Conservation (phyloP, 2,888 invertebrate genomes). For the Ectobius pallidus region DNA sequence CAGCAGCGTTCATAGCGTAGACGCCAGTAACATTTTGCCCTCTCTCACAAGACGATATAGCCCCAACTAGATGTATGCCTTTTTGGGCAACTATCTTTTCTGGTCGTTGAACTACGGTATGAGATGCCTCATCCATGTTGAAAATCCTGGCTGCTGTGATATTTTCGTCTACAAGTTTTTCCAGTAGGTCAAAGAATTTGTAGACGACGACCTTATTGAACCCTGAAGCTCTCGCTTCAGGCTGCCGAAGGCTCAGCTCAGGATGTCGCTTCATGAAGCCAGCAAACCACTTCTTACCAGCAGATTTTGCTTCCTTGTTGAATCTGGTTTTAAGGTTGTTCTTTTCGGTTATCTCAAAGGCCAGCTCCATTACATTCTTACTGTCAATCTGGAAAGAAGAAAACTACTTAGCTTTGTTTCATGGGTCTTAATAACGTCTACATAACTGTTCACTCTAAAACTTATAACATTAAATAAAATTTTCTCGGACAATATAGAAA, state of each 20-base stretch:
- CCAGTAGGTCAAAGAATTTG: not conserved
- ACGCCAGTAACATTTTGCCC: too few relatives aligned
- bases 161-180: not conserved
- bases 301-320: slow-evolving; percentile 26
- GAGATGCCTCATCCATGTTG: slow-evolving; percentile 8
- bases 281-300: slow-evolving; percentile 36
- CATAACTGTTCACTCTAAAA: too few relatives aligned
- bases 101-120: not conserved
- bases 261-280: slow-evolving; percentile 37
- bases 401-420: too few relatives aligned
- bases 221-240: slow-evolving; percentile 30
- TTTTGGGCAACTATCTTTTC: too few relatives aligned
- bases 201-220: slow-evolving; percentile 28
- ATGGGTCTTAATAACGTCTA: too few relatives aligned
- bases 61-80: not conserved
- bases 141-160: slow-evolving; percentile 2
- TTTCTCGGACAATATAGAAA: not conserved
- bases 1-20: not conserved
- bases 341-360: slow-evolving; percentile 37
- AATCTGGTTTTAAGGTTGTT: slow-evolving; percentile 31
- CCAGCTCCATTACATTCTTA: slow-evolving; percentile 26
- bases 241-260: slow-evolving; percentile 35
- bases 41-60: not conserved
- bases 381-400: too few relatives aligned
- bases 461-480: too few relatives aligned